Conservation (phyloP, 2,797 vertebrate species). For the Sciurus carolinensis region DNA sequence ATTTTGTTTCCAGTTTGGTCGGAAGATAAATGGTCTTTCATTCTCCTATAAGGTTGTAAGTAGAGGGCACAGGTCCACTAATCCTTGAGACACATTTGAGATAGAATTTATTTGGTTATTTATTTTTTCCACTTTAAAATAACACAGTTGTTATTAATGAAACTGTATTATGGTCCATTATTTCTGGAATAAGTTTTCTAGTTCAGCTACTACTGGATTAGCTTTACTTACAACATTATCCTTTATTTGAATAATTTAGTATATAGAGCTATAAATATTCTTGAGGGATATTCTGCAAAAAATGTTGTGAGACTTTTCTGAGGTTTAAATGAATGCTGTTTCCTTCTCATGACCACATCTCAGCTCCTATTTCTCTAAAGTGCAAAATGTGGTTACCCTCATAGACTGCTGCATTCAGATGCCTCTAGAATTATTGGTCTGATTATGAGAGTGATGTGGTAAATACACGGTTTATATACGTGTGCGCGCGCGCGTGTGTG, state of each 20-base stretch:
- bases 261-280: constrained; percentile 23
- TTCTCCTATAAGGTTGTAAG: neutral
- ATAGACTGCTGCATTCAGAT: neutral
- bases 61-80: neutral
- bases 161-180: neutral
- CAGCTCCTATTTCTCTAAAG: constrained; percentile 9
- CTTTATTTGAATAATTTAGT: constrained; percentile 24
- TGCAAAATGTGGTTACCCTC: neutral
- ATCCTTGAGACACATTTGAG: neutral
- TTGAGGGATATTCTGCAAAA: constrained; percentile 18
- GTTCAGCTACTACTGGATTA: neutral
- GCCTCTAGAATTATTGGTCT: neutral
- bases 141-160: neutral
- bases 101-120: constrained; percentile 14
- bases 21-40: neutral
- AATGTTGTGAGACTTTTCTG: neutral
- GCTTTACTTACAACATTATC: neutral
- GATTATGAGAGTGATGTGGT: neutral
- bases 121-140: constrained; percentile 54
- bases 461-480: neutral
- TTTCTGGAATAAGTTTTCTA: constrained; percentile 15
- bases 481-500: neutral
- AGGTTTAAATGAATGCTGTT: neutral
- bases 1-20: neutral
- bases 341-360: neutral